Base-by-base conservation (phyloP, 1,140 invertebrate species). In the Formica selysi region DNA sequence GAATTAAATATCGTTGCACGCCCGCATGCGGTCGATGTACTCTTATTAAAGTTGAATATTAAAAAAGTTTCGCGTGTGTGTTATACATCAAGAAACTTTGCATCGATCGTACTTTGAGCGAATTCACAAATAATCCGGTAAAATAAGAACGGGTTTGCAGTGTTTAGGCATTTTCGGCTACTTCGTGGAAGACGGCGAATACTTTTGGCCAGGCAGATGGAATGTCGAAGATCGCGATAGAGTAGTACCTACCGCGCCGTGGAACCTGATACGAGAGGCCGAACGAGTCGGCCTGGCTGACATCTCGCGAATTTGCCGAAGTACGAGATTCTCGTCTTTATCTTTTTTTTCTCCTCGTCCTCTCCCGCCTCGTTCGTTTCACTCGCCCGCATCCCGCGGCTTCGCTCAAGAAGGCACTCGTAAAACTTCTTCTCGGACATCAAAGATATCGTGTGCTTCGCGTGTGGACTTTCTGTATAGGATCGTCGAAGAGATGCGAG, bases 181-280 rank as follows among this genome's bases (percentile, higher is more conserved):
- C 74, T 86, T 86, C 87, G 85, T 86, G 89, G 79, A 81, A 88
- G 90, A 92, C 86, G 90, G 91, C 86, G 87, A 88, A 93, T 85
- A 86, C 87, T 87, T 32, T 90, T 73, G 81, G 61, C 76, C 70
- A 85, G 64, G 41, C 79, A 89, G 92, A 93, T 93, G 91, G 91
- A 94, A 93, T 93, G 91, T 92, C 90, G 91, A 93, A 93, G 92
- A 91, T 93, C 90, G 90, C 90, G 93, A 92, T 93, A 93, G 84
- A 57, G 61, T 64, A 67, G 48, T 91, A 89, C 74, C 89, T 84
- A 92, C 90, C 91, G 79, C 91, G 90, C 88, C 90, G 78, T 90
- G 91, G 89, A 93, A 93, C 89, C 87, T 90, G 93, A 94, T 93
- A 93, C 89, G 83, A 90, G 59, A 57, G 84, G 62, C 19, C 65